Evolutionary conservation across 2,113 vertebrate genomes (phyloP).

Genomic region (Lonchura striata): DNA sequence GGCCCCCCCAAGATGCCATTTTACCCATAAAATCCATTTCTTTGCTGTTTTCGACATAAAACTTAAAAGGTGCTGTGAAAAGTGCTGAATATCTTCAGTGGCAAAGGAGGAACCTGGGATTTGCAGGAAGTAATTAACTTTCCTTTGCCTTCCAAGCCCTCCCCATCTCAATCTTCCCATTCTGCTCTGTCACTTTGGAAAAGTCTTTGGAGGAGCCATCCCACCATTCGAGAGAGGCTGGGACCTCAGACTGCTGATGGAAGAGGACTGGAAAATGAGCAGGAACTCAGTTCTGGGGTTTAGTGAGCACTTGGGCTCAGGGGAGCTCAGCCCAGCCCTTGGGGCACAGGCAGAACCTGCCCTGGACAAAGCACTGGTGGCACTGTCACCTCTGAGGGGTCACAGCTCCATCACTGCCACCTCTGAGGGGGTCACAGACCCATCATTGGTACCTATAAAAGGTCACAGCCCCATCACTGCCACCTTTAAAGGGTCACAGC

Average conservation of each 20-base stretch:
- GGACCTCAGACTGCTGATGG: not conserved
- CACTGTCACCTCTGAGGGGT: too few species aligned
- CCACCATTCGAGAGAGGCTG: not conserved
- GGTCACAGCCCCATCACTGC: too few species aligned
- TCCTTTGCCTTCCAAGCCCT: not conserved
- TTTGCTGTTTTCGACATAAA: slow-evolving; percentile 30
- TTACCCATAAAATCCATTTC: slow-evolving; percentile 18
- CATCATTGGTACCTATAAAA: too few species aligned
- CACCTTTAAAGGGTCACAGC: too few species aligned
- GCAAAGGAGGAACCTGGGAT: not conserved
- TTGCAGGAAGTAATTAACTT: slow-evolving; percentile 28
- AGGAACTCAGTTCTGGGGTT: not conserved
- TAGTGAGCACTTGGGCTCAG: not conserved
- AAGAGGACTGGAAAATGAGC: not conserved
- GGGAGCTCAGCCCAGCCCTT: not conserved
- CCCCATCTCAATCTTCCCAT: not conserved
- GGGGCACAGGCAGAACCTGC: too few species aligned
- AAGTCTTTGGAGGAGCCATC: not conserved
- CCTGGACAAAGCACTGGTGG: too few species aligned
- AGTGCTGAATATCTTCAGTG: not conserved
- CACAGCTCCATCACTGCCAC: too few species aligned
- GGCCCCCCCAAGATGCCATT: not conserved
- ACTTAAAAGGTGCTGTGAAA: slow-evolving; percentile 10
- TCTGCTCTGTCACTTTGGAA: not conserved
- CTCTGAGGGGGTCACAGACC: too few species aligned